These are phyloP conservation scores for Acanthurus leucopareius DNA, from an alignment of 2,797 vertebrate species.

Conservation along the genomic window DNA sequence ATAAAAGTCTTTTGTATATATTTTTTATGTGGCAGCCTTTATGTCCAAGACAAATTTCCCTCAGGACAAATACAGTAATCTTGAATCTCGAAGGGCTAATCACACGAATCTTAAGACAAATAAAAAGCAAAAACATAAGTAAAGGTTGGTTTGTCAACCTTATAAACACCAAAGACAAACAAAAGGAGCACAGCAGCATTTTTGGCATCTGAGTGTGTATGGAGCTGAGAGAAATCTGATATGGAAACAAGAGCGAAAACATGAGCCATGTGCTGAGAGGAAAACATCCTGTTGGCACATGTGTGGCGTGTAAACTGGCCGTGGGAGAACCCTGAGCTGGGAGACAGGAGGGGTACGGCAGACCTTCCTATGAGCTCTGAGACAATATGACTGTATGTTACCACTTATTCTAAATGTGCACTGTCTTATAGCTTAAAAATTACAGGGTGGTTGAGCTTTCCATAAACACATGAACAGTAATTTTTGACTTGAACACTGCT, in stretches of 20 bases:
- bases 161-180: constrained; percentile 8
- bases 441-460: background rate
- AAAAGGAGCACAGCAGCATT: constrained; percentile 6
- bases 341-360: constrained; percentile 20
- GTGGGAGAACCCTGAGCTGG: constrained; percentile 43
- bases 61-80: background rate
- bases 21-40: too few species aligned
- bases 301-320: constrained; percentile 48
- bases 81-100: background rate
- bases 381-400: background rate
- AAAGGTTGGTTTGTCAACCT: constrained; percentile 5
- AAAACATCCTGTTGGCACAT: constrained; percentile 76
- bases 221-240: constrained; percentile 45
- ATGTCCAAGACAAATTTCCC: too few species aligned
- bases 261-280: constrained; percentile 55
- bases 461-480: background rate
- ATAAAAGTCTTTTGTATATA: too few species aligned
- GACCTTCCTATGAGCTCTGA: constrained; percentile 2
- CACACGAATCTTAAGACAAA: background rate
- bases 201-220: constrained; percentile 22
- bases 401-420: background rate
- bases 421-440: background rate
- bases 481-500: background rate
- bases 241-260: constrained; percentile 61
- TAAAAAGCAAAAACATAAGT: background rate